Evolutionary conservation across 2,797 vertebrate species (phyloP).

Genomic region (Anabas testudineus): DNA sequence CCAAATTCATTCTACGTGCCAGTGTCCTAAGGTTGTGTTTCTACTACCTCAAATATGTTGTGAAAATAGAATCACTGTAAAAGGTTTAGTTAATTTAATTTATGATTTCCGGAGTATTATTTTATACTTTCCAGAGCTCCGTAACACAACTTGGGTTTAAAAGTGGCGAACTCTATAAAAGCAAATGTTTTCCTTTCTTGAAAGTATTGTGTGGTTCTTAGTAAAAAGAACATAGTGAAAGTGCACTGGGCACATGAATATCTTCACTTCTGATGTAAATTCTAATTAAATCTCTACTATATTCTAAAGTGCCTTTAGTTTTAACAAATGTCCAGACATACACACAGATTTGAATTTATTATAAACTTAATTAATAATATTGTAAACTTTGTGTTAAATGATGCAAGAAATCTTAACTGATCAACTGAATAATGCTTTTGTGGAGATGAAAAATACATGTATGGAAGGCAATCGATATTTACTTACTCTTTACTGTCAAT

Average conservation of each 20-base stretch:
- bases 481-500: background rate
- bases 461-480: background rate
- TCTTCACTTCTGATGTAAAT: background rate
- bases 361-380: no score
- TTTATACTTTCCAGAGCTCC: constrained; percentile 6
- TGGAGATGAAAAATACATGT: background rate
- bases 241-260: background rate
- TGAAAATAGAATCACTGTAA: constrained; percentile 12
- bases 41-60: background rate
- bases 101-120: background rate
- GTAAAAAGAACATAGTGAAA: no score
- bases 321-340: no score
- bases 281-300: no score
- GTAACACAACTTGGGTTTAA: constrained; percentile 5
- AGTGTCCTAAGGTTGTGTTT: no score
- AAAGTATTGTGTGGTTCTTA: no score
- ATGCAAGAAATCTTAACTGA: background rate
- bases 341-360: background rate
- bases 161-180: background rate
- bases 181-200: no score
- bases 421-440: no score
- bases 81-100: constrained; percentile 7
- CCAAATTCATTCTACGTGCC: background rate
- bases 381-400: background rate
- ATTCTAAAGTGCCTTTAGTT: no score